Conservation (phyloP, 2,888 invertebrate species). For the Clivina fossor region DNA sequence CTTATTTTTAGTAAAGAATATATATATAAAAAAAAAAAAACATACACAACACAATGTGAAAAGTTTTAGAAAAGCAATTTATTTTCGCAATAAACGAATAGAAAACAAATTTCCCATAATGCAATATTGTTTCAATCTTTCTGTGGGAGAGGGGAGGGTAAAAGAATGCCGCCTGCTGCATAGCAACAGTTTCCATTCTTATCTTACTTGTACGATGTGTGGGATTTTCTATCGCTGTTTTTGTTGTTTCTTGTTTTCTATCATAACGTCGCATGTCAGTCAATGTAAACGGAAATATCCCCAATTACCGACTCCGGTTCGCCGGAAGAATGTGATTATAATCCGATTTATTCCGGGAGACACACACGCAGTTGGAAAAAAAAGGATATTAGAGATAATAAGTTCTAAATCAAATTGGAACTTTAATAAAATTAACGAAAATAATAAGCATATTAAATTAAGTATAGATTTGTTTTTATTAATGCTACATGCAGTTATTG, state of each 20-base stretch:
- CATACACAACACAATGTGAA: no score
- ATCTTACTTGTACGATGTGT: slow-evolving; percentile 14
- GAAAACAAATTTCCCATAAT: slow-evolving; percentile 33
- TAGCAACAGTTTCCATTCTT: slow-evolving; percentile 8
- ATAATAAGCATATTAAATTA: no score
- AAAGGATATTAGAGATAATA: no score
- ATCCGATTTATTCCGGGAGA: slow-evolving; percentile 19
- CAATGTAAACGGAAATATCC: slow-evolving; percentile 26
- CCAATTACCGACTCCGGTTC: slow-evolving; percentile 26
- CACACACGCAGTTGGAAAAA: no score
- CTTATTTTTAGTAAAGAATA: no score
- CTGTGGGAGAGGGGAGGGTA: no score
- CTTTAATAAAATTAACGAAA: background rate
- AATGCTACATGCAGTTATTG: no score
- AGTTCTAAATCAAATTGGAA: background rate
- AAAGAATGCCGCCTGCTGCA: slow-evolving; percentile 20
- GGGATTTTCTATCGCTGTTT: slow-evolving; percentile 6
- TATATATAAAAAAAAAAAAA: no score
- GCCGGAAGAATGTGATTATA: slow-evolving; percentile 10
- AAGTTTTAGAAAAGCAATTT: slow-evolving; percentile 31
- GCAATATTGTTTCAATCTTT: slow-evolving; percentile 33
- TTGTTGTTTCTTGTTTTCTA: slow-evolving; percentile 19
- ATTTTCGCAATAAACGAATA: slow-evolving; percentile 34
- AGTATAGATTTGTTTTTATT: no score
- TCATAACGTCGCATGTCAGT: slow-evolving; percentile 29